These are phyloP conservation scores for Centroberyx gerrardi DNA, from an alignment of 2,797 vertebrate species.

Conservation along the genomic window DNA sequence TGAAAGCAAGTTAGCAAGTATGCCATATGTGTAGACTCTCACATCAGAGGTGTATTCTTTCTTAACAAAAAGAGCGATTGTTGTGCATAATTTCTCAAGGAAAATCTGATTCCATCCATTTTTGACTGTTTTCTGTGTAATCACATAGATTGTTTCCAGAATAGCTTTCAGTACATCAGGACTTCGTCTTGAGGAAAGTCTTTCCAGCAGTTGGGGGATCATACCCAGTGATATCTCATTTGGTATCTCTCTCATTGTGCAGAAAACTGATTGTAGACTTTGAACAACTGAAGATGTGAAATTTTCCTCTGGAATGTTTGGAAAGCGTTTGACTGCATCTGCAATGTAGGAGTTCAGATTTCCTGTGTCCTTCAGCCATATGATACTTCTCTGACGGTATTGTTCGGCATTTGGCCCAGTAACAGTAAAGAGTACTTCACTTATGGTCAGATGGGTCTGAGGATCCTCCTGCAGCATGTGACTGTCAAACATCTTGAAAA, in stretches of 20 bases:
- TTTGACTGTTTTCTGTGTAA: constrained; percentile 67
- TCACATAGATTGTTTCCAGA: constrained; percentile 45
- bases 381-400: constrained; percentile 47
- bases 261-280: constrained; percentile 48
- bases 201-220: constrained; percentile 45
- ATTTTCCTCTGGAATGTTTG: not conserved
- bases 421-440: constrained; percentile 36
- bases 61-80: constrained; percentile 24
- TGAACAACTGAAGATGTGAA: accelerated
- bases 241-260: constrained; percentile 57
- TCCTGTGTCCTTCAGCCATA: constrained; percentile 63
- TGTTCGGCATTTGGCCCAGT: accelerated
- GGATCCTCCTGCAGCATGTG: constrained; percentile 67
- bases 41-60: accelerated
- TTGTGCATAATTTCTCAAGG: constrained; percentile 17
- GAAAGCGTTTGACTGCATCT: constrained; percentile 46
- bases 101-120: constrained; percentile 24
- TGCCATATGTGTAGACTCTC: constrained; percentile 35
- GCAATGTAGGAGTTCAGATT: constrained; percentile 55
- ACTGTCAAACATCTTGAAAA: constrained; percentile 23
- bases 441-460: constrained; percentile 5
- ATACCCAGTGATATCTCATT: constrained; percentile 36
- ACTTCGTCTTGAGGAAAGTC: not conserved
- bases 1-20: constrained; percentile 54
- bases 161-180: accelerated